Percentiles rank a stretch among this genome's conserved stretches.
These are phyloP conservation scores for Furcula furcula DNA, from an alignment of 2,888 invertebrate species.

Conservation along the genomic window DNA sequence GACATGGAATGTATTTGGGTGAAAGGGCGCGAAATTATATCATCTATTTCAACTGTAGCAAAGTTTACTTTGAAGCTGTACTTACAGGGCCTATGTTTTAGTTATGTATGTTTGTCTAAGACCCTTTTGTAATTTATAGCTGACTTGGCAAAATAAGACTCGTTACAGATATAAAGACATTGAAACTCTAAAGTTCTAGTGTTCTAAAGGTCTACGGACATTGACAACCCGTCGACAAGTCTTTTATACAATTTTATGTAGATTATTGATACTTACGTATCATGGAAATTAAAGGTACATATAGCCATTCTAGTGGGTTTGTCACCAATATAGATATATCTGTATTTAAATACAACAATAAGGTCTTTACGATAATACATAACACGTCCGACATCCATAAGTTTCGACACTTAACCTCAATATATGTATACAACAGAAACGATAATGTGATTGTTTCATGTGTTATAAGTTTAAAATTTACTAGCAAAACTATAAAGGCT, in stretches of 20 bases:
- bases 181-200: too few relatives aligned
- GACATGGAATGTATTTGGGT: constrained; percentile 38
- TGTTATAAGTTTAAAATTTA: constrained; percentile 8
- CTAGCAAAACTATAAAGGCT: constrained; percentile 8
- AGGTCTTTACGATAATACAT: constrained; percentile 26
- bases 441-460: constrained; percentile 24
- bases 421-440: constrained; percentile 52
- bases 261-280: too few relatives aligned
- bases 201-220: constrained; percentile 34
- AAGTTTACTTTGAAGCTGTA: constrained; percentile 26
- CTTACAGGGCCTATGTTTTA: too few relatives aligned
- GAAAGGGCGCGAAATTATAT: constrained; percentile 80
- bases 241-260: too few relatives aligned
- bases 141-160: too few relatives aligned
- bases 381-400: constrained; percentile 48
- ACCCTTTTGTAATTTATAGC: too few relatives aligned
- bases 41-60: constrained; percentile 32
- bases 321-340: neutral
- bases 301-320: neutral
- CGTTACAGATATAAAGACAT: too few relatives aligned
- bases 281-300: neutral
- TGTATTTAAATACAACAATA: constrained; percentile 5
- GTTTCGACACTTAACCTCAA: constrained; percentile 78
- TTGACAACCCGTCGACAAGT: constrained; percentile 61
- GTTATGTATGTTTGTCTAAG: too few relatives aligned